Evolutionary conservation across 2,797 vertebrate species (phyloP).

Genomic region (Sarcophilus harrisii): DNA sequence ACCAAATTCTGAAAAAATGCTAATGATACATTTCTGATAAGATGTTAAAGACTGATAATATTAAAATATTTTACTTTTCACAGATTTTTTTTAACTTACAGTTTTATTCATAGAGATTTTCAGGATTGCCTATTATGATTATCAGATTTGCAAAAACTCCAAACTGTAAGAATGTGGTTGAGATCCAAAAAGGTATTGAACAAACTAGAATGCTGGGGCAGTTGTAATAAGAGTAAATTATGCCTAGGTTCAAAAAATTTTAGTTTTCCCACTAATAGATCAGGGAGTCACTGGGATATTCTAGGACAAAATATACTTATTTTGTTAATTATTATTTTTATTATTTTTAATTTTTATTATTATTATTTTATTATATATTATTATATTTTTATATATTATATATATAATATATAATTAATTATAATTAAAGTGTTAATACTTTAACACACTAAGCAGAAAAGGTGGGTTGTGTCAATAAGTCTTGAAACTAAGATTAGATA

Average conservation of each 20-base stretch:
- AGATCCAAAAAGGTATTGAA: background rate
- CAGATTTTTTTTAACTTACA: conserved; percentile 12
- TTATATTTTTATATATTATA: too few species aligned
- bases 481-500: background rate
- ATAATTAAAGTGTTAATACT: too few species aligned
- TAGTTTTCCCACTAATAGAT: background rate
- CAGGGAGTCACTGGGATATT: background rate
- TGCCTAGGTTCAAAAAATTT: background rate
- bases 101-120: background rate
- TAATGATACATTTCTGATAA: background rate
- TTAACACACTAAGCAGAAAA: background rate
- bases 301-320: background rate
- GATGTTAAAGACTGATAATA: background rate
- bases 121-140: background rate
- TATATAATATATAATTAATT: too few species aligned
- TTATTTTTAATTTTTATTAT: too few species aligned
- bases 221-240: background rate
- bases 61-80: background rate
- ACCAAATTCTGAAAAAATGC: background rate
- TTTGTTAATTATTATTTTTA: too few species aligned
- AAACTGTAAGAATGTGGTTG: background rate
- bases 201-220: background rate
- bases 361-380: too few species aligned
- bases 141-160: background rate
- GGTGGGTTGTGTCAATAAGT: background rate